Percentiles rank a stretch among this genome's conserved stretches.
Conservation (phyloP, 2,113 vertebrate species). For the Aphelocoma coerulescens region DNA sequence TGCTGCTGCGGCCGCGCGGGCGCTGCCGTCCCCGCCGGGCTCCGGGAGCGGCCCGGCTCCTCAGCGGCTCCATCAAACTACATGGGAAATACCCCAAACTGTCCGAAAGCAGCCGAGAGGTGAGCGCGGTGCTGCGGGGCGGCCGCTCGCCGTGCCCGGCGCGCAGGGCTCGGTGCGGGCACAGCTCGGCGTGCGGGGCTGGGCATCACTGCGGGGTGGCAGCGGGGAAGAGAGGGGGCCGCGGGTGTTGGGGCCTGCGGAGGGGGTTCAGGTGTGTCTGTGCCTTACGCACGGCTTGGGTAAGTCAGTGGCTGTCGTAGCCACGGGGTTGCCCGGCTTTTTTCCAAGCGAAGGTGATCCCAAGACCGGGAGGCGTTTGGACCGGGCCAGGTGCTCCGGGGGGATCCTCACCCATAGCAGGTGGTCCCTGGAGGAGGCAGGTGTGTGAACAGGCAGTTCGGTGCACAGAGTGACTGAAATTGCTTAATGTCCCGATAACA, state of each 20-base stretch:
- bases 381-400: background rate
- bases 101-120: background rate
- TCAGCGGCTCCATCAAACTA: accelerated
- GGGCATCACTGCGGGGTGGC: accelerated
- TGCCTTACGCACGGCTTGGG: accelerated
- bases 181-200: background rate
- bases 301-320: accelerated
- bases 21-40: background rate
- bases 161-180: background rate
- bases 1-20: background rate
- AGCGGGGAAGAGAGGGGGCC: accelerated
- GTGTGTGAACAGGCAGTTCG: background rate
- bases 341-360: background rate
- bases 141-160: accelerated
- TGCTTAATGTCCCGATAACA: background rate
- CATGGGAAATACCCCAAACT: background rate
- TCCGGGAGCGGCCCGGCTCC: background rate
- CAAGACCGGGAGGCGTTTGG: accelerated
- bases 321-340: background rate
- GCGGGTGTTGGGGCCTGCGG: accelerated
- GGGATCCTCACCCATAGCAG: background rate
- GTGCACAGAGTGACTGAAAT: background rate
- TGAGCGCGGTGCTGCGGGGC: background rate
- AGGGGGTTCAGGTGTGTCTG: background rate
- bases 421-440: background rate